These are phyloP conservation scores for Bombus soroeensis DNA, from an alignment of 1,140 invertebrate genomes.

Conservation along the genomic window DNA sequence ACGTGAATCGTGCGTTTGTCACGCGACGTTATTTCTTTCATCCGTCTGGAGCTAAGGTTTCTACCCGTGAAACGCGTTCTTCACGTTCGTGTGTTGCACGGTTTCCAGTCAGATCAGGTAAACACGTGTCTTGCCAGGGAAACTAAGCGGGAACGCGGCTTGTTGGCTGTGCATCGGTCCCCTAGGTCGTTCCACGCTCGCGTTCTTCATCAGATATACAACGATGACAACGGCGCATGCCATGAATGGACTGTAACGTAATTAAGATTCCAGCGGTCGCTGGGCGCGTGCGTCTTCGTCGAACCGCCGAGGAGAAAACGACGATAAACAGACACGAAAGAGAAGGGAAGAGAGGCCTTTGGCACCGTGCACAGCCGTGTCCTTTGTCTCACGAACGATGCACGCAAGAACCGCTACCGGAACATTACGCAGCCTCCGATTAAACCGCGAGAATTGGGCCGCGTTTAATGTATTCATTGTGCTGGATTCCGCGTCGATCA, in stretches of 20 bases:
- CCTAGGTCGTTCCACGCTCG: background rate
- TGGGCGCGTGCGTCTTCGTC: constrained; percentile 49
- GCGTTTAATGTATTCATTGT: constrained; percentile 48
- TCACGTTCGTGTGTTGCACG: constrained; percentile 8
- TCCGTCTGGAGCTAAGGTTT: background rate
- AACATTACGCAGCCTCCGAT: constrained; percentile 27
- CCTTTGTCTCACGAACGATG: constrained; percentile 63
- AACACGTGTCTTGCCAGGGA: constrained; percentile 12
- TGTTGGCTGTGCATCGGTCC: background rate
- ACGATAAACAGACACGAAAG: constrained; percentile 1
- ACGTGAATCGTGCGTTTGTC: background rate
- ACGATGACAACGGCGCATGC: constrained; percentile 58
- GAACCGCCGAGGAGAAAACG: constrained; percentile 21
- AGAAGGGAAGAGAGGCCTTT: background rate
- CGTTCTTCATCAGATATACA: constrained; percentile 32
- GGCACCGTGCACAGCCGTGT: constrained; percentile 42
- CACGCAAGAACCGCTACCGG: constrained; percentile 51
- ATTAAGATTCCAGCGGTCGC: constrained; percentile 73
- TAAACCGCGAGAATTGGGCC: constrained; percentile 36
- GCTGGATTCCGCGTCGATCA: background rate
- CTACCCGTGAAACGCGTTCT: constrained; percentile 10
- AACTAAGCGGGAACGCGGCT: constrained; percentile 3
- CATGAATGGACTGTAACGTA: constrained; percentile 72
- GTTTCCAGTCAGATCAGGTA: constrained; percentile 9
- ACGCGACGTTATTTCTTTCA: background rate